Base-by-base conservation (phyloP, 23 tunicate genomes). In the Botrylloides violaceus region DNA sequence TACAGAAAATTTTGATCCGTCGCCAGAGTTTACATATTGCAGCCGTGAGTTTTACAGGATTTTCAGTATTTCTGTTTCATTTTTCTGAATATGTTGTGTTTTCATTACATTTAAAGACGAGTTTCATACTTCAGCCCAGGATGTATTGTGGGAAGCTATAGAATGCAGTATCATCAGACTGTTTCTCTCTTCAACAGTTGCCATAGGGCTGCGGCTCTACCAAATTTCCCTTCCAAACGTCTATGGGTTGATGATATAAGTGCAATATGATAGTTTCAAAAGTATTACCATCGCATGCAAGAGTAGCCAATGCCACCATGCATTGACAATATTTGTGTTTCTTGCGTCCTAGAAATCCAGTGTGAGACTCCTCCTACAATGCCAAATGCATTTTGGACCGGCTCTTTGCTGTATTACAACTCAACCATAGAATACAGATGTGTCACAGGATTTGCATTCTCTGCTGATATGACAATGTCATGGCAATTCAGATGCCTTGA, bases 371-470 rank as follows among this genome's bases (percentile, higher is more conserved):
- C 80, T 15, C 77, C 76, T 3, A 23, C 76, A 1, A 30, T 31
- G 19, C 53, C 66, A 3, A 70, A 82, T 36, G 25, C 96, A 1
- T 63, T 58, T n/a, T 33, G 71, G 33, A 64, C 76, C 38, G 76
- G 60, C n/a, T 12, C 25, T 1, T 29, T 66, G 29, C 34, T 49
- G 26, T 36, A 18, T 20, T 79, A 31, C 29, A 75, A 75, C 18
- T 35, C 80, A 18, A 39, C 29, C 5, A 36, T 73, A 1, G 55
- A 49, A 12, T 88, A 77, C 49, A 38, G 23, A 64, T 88, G 96
- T 59, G 72, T 37, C 4, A 55, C 34, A 1, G 96, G 96, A 15
- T 88, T 57, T 64, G 96, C 79, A 21, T 59, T n/a, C n/a, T n/a
- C 55, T 33, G 15, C 24, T 25, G 71, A n/a, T 2, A 60, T 38